Conservation (phyloP, 1,140 invertebrate genomes). For the Sesamia nonagrioides region DNA sequence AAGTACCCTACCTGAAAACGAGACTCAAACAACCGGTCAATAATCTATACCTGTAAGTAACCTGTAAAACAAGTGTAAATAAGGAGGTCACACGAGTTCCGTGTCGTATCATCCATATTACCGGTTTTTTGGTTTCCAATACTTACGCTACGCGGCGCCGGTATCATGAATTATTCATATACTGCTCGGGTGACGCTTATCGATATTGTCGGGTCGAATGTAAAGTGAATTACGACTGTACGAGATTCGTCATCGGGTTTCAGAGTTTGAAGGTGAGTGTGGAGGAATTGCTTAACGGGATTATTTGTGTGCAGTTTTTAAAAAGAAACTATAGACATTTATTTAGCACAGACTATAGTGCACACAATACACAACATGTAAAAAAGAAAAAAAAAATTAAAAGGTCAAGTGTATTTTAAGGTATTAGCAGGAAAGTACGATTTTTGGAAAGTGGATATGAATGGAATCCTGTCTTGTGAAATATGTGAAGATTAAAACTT, state of each 20-base stretch:
- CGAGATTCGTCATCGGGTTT: constrained; percentile 34
- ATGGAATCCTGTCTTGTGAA: too few species aligned
- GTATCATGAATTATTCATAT: constrained; percentile 63
- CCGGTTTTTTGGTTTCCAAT: constrained; percentile 45
- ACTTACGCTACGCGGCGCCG: constrained; percentile 31
- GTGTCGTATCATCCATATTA: constrained; percentile 31
- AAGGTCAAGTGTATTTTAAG: too few species aligned
- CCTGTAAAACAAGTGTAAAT: constrained; percentile 1
- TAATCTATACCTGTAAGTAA: not conserved
- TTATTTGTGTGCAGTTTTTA: not conserved
- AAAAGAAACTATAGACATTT: too few species aligned
- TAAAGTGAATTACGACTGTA: constrained; percentile 56
- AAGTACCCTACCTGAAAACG: not conserved
- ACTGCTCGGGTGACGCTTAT: constrained; percentile 56
- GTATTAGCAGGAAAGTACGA: too few species aligned
- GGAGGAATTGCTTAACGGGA: not conserved
- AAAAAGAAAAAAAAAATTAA: too few species aligned
- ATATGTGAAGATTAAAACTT: too few species aligned
- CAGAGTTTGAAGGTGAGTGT: not conserved
- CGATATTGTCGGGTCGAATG: constrained; percentile 53
- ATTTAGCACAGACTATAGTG: too few species aligned
- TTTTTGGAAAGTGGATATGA: too few species aligned
- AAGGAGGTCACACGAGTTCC: constrained; percentile 37
- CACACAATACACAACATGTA: too few species aligned
- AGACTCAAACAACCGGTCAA: not conserved